Percentiles rank a stretch among this genome's conserved stretches.
Evolutionary conservation across 2,888 invertebrate genomes (phyloP).

Genomic region (Conistra vaccinii): DNA sequence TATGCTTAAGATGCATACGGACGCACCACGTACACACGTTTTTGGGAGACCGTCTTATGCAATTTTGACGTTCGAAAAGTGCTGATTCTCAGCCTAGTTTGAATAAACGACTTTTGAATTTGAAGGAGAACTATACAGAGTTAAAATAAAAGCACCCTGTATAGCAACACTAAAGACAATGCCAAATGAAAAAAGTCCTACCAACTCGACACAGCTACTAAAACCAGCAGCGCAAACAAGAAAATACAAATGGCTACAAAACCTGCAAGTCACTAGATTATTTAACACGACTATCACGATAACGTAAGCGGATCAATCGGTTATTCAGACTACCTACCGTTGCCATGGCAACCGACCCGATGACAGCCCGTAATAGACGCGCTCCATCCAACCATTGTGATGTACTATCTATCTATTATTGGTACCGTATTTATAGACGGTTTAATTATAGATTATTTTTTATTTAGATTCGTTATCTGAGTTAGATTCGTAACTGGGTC

Average conservation of each 20-base stretch:
- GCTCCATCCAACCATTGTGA: slow-evolving; percentile 36
- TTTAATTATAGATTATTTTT: slow-evolving; percentile 42
- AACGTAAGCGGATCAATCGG: slow-evolving; percentile 62
- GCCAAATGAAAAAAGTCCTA: not conserved
- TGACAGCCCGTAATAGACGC: slow-evolving; percentile 42
- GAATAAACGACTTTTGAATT: too few species aligned
- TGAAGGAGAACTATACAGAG: too few species aligned
- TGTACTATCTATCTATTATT: slow-evolving; percentile 37
- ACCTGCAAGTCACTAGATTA: slow-evolving; percentile 56
- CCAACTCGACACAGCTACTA: not conserved
- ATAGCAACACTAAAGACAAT: not conserved
- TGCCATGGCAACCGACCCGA: slow-evolving; percentile 48
- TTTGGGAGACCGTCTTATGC: too few species aligned
- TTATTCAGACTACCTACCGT: slow-evolving; percentile 54
- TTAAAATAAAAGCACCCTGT: not conserved
- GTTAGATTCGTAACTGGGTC: slow-evolving; percentile 38
- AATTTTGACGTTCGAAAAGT: too few species aligned
- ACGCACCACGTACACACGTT: not conserved
- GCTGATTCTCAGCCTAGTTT: too few species aligned
- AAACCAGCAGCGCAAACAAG: slow-evolving; percentile 21
- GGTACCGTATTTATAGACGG: slow-evolving; percentile 47
- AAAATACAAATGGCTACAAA: slow-evolving; percentile 40
- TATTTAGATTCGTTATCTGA: slow-evolving; percentile 18
- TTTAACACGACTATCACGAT: slow-evolving; percentile 52
- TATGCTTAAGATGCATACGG: not conserved